Base-by-base conservation (phyloP, 2,113 vertebrate genomes). In the Alligator sinensis region DNA sequence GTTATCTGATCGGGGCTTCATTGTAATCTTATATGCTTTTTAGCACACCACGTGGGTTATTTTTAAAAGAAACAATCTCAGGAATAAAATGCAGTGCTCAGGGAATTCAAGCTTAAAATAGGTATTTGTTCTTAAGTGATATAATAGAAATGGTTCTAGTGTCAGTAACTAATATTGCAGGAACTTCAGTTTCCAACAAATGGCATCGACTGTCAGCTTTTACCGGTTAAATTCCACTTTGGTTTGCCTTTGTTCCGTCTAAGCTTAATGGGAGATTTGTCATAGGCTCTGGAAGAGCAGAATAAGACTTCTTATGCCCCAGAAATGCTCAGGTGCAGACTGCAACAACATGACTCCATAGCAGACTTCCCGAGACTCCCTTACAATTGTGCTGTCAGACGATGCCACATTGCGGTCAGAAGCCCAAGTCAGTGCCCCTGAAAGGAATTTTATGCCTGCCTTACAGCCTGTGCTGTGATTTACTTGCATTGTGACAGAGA, bases 31-130 rank as follows among this genome's bases (percentile, higher is more conserved):
- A 3, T 3, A 8, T 70, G 3, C 38, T 88, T 80, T 70, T 11
- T 9, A 1, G 10, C 14, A 18, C 38, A 2, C 17, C 14, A 3
- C 3, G 38, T 3, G 15, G 6, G 9, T 77, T 28, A 25, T 34
- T 11, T 86, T 80, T 59, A 11, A 57, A 15, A 7, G 66, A 83
- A 70, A 78, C 2, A 2, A 11, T 79, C 38, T 72, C n/a, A 6
- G 38, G 63, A 28, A 70, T 74, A n/a, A 54, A 58, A 88, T 64
- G n/a, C 47, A 64, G 18, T n/a, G 11, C 38, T 8, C 1, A 1
- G 24, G 24, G 18, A 62, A 78, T 47, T 4, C 17, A 15, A 9
- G 34, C 17, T 47, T 72, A 57, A 63, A 18, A 4, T 15, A 57
- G 54, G 18, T 11, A 14, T 63, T 72, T 74, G 28, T 11, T 63